Conservation (phyloP, 2,113 vertebrate genomes). For the Oostethus manadensis region DNA sequence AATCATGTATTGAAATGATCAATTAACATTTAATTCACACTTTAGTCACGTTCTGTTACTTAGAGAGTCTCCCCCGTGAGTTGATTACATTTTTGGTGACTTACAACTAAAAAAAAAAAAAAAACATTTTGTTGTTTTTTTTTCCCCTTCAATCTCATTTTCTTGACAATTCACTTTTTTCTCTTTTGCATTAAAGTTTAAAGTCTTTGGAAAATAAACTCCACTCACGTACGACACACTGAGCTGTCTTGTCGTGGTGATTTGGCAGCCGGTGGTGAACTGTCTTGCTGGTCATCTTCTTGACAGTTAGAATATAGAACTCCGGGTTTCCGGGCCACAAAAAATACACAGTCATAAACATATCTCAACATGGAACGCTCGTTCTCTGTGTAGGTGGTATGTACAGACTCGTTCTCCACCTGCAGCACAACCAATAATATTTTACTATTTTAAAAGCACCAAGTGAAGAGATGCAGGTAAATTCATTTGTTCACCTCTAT, state of each 20-base stretch:
- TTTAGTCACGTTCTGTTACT: not conserved
- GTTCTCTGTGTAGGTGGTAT: constrained; percentile 95
- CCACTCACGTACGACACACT: constrained; percentile 53
- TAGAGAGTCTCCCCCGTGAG: not conserved
- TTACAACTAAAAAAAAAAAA: constrained; percentile 20
- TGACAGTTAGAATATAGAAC: constrained; percentile 45
- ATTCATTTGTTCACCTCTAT: constrained; percentile 79
- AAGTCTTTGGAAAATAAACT: constrained; percentile 1
- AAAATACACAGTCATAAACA: constrained; percentile 93
- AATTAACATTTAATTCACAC: too few species aligned
- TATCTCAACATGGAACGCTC: constrained; percentile 95
- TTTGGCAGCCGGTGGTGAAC: constrained; percentile 48
- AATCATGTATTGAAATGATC: not conserved
- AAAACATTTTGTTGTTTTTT: constrained; percentile 5
- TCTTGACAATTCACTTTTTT: not conserved
- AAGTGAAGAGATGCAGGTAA: not conserved
- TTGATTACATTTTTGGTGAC: constrained; percentile 15
- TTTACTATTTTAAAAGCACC: not conserved
- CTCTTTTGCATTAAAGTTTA: not conserved
- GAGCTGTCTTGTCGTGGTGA: constrained; percentile 40
- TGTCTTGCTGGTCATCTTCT: constrained; percentile 25
- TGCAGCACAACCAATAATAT: constrained; percentile 43
- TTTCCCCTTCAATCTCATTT: constrained; percentile 3
- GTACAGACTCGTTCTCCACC: constrained; percentile 88
- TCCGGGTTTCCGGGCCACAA: constrained; percentile 89